Evolutionary conservation across 37 sponge, comb jelly and placozoan species (phyloP).

Genomic region (Diacarnus erythraeanus): DNA sequence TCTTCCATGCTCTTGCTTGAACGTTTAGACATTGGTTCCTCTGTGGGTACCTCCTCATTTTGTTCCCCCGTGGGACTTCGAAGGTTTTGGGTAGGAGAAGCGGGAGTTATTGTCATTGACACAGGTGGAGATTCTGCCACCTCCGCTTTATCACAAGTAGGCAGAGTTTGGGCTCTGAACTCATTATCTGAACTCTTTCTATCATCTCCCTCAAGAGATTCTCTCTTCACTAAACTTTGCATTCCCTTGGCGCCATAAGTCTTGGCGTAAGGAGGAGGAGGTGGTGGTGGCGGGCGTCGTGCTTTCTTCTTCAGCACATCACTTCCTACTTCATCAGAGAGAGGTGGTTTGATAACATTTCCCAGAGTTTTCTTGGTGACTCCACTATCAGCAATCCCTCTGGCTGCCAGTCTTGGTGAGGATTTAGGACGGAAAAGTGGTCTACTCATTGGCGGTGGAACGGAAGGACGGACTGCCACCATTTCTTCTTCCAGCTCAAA

Average conservation of each 20-base stretch:
- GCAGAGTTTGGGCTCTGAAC: background rate
- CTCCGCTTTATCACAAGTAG: background rate
- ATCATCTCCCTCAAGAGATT: background rate
- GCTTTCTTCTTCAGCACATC: background rate
- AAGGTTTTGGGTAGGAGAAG: background rate
- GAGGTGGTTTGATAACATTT: background rate
- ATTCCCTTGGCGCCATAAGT: constrained; percentile 11
- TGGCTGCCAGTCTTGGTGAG: background rate
- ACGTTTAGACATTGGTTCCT: background rate
- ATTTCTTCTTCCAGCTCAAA: constrained; percentile 5
- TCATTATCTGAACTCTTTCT: background rate
- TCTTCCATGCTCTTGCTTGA: constrained; percentile 60
- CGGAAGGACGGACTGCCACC: background rate
- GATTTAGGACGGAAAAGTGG: constrained; percentile 14
- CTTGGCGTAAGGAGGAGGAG: constrained; percentile 32
- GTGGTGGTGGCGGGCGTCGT: constrained; percentile 33
- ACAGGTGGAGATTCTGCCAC: background rate
- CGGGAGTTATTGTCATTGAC: background rate
- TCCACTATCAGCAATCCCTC: background rate
- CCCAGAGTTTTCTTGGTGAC: background rate
- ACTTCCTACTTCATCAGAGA: background rate
- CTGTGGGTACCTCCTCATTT: background rate
- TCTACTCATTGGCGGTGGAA: background rate
- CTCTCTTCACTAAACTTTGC: background rate
- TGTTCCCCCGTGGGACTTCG: background rate